Conservation (phyloP, 2,888 invertebrate genomes). For the Acanthosepion lycidas region DNA sequence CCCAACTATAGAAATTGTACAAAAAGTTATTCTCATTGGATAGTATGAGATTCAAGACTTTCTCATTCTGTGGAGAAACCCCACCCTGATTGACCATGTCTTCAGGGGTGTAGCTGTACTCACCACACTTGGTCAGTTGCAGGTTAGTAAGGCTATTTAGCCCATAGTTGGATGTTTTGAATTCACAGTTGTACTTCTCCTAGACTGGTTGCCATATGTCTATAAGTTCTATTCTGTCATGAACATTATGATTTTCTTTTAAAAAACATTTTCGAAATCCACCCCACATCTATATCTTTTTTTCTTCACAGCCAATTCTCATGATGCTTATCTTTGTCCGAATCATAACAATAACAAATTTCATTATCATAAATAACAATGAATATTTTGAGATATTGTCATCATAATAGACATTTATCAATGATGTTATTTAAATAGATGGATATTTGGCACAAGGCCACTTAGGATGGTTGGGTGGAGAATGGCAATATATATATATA, state of each 20-base stretch:
- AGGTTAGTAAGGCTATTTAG: too few relatives aligned
- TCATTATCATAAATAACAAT: slow-evolving; percentile 23
- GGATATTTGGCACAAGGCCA: not conserved
- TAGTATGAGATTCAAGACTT: too few relatives aligned
- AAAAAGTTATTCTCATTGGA: not conserved
- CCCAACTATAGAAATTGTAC: not conserved
- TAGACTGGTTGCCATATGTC: too few relatives aligned
- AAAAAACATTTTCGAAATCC: not conserved
- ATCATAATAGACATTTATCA: slow-evolving; percentile 20
- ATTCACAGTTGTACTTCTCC: too few relatives aligned
- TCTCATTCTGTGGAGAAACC: too few relatives aligned
- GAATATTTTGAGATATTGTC: slow-evolving; percentile 21
- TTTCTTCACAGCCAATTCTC: not conserved
- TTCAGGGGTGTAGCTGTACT: too few relatives aligned
- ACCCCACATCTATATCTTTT: not conserved
- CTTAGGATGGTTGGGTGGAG: slow-evolving; percentile 2
- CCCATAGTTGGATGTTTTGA: too few relatives aligned
- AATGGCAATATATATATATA: too few relatives aligned
- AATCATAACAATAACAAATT: not conserved
- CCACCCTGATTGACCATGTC: too few relatives aligned
- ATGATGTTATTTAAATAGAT: slow-evolving; percentile 33
- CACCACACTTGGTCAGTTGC: too few relatives aligned
- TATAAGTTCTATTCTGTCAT: not conserved
- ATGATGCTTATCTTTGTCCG: not conserved
- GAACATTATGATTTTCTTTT: not conserved